Base-by-base conservation (phyloP, 2,888 invertebrate genomes). In the Hylaea fasciaria region DNA sequence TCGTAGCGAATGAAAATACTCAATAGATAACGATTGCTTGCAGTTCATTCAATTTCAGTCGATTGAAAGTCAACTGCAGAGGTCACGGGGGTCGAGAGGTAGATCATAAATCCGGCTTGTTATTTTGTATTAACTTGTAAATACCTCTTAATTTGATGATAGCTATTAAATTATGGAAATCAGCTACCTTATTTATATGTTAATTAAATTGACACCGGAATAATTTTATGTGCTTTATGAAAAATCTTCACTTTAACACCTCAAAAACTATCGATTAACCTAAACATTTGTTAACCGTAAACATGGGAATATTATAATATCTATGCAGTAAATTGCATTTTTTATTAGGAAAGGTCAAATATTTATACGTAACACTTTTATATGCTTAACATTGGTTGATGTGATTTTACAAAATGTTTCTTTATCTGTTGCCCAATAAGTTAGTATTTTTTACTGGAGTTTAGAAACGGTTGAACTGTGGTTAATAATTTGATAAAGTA, bases 131-230 rank as follows among this genome's bases (percentile, higher is more conserved):
- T 58, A 50, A 59, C 59, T 63, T 65, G 50, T 60, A 62, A 67
- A 62, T 67, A 44, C 16, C 41, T 35, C 35, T 49, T 58, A 55
- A 57, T 57, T 54, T 48, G 57, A 54, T 47, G 59, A 32, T 46
- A 40, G 49, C 52, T 53, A 53, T 64, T 59, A 64, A 46, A 59
- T 65, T 57, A 66, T 57, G 64, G 53, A 58, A 62, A 62, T 63
- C 57, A 48, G 51, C 64, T 63, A 68, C 60, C 64, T 62, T 63
- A 58, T 65, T 68, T 63, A 55, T 63, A 68, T 68, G 61, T 46
- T 63, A 60, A 64, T 64, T 56, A 59, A 59, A 64, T 54, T 45
- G 56, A 56, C 44, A 57, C 35, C 14, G 13, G 13, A 50, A 50
- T 63, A 57, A 65, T 58, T 55, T 61, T 47, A 41, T 58, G 45